These are phyloP conservation scores for Grallaria varia DNA, from an alignment of 2,113 vertebrate species.

Conservation along the genomic window DNA sequence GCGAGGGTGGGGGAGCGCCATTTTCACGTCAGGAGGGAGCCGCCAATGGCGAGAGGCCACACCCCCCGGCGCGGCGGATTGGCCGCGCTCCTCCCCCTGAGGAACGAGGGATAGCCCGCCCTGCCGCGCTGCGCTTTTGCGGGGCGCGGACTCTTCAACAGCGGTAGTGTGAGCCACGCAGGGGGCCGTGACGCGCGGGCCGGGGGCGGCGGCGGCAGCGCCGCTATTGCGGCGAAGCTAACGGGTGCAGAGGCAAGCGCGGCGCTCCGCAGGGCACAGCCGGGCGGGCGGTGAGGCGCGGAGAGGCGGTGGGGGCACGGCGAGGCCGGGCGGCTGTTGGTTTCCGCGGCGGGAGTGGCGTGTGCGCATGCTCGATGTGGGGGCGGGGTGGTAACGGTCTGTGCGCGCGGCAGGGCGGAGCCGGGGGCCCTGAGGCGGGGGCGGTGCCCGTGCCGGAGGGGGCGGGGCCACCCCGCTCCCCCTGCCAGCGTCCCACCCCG, in stretches of 20 bases:
- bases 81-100: neutral
- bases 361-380: too few relatives aligned
- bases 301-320: neutral
- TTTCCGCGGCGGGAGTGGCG: too few relatives aligned
- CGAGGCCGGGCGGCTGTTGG: too few relatives aligned
- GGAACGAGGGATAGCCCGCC: neutral
- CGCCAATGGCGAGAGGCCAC: neutral
- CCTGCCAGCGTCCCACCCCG: neutral
- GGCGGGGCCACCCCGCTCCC: neutral
- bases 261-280: too few relatives aligned
- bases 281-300: too few relatives aligned
- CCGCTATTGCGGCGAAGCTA: neutral
- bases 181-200: neutral
- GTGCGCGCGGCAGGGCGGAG: neutral
- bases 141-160: conserved; percentile 32
- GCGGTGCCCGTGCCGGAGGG: neutral
- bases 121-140: neutral
- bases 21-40: neutral
- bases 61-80: neutral
- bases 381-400: neutral
- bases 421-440: neutral
- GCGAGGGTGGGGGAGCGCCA: neutral
- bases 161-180: neutral
- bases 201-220: neutral
- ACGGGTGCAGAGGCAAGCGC: neutral